phyloP scores from a whole-genome alignment of 2,113 vertebrate genomes.

The Apus apus region DNA sequence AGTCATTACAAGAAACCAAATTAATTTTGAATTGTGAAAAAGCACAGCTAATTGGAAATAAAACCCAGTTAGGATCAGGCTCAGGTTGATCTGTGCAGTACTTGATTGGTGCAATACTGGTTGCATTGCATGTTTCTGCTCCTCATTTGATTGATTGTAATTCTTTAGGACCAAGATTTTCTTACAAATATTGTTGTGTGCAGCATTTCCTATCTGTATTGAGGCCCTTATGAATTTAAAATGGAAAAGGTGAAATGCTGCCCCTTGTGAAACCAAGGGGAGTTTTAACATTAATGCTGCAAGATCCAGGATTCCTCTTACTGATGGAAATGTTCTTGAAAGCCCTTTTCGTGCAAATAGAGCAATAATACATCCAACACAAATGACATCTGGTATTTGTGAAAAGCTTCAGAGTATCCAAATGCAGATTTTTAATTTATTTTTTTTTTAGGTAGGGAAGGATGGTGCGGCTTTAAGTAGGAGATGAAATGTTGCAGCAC shows the following conservation, averaged over 20 bases:
- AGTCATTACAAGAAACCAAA: not conserved
- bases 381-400: not conserved
- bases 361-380: fast-evolving
- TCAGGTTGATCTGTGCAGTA: not conserved
- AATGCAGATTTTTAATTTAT: not conserved
- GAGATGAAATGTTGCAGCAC: not conserved
- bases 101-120: not conserved
- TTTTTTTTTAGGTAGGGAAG: not conserved
- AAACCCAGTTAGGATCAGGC: not conserved
- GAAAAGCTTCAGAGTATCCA: not conserved
- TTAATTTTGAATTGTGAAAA: not conserved
- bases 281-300: not conserved
- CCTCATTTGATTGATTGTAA: not conserved
- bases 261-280: not conserved
- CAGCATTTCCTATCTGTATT: not conserved
- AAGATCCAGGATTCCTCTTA: not conserved
- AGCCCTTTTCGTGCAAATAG: not conserved
- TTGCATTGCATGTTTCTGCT: not conserved
- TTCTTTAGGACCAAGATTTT: not conserved
- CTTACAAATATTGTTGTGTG: not conserved
- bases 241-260: not conserved
- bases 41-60: not conserved
- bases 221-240: not conserved
- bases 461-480: not conserved
- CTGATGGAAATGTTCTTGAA: not conserved